Evolutionary conservation across 1,140 invertebrate genomes (phyloP).

Genomic region (Magallana gigas): DNA sequence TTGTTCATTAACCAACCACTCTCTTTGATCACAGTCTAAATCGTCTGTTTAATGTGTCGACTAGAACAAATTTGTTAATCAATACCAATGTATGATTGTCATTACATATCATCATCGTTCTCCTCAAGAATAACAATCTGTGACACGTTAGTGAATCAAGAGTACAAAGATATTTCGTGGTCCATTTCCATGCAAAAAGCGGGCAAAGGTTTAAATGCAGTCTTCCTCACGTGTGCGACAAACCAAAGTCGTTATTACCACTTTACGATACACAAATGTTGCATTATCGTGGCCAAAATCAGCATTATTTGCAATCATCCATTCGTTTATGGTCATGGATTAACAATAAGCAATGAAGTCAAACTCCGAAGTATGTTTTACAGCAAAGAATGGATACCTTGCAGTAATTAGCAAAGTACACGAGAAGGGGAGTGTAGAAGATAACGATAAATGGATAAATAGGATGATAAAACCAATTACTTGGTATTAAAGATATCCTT

Average conservation of each 20-base stretch:
- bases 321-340: neutral
- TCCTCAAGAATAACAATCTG: too few relatives aligned
- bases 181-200: too few relatives aligned
- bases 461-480: constrained; percentile 27
- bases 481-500: neutral
- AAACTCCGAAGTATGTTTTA: constrained; percentile 3
- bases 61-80: too few relatives aligned
- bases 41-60: too few relatives aligned
- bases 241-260: neutral
- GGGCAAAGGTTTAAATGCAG: too few relatives aligned
- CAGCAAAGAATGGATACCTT: neutral
- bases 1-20: too few relatives aligned
- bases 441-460: constrained; percentile 27
- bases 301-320: neutral
- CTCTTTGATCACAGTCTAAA: too few relatives aligned
- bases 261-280: neutral
- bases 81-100: too few relatives aligned
- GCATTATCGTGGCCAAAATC: neutral
- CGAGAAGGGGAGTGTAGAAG: neutral
- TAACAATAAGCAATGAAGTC: constrained; percentile 2
- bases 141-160: too few relatives aligned
- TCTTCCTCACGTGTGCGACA: too few relatives aligned
- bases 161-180: too few relatives aligned
- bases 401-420: constrained; percentile 7
- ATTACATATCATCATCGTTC: too few relatives aligned